These are phyloP conservation scores for Poecile atricapillus DNA, from an alignment of 2,113 vertebrate species.

Conservation along the genomic window DNA sequence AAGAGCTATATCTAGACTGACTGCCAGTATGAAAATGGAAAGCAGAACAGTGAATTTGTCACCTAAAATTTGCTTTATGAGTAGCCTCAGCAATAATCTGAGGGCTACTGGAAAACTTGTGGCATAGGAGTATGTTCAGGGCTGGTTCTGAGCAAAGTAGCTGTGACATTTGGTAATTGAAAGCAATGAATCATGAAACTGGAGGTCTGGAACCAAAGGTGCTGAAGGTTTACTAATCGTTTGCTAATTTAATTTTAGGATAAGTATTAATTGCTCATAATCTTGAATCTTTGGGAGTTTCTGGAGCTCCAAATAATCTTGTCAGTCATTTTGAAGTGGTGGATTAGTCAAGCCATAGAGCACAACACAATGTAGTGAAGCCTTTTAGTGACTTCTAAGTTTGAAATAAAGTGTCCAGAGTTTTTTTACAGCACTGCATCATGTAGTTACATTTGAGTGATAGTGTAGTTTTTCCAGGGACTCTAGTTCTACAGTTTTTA, in stretches of 20 bases:
- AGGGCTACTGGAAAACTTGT: neutral
- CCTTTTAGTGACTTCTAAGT: neutral
- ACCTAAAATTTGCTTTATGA: neutral
- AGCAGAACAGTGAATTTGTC: neutral
- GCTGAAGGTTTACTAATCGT: neutral
- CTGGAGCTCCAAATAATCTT: neutral
- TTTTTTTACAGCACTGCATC: neutral
- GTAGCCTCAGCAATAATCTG: neutral
- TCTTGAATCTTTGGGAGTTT: neutral
- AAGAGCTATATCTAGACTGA: neutral
- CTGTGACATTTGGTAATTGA: slow-evolving; percentile 26
- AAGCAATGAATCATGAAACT: slow-evolving; percentile 34
- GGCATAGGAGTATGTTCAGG: neutral
- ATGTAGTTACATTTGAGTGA: neutral
- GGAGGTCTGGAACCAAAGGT: slow-evolving; percentile 6
- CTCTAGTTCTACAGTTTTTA: neutral
- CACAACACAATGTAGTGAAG: accelerated
- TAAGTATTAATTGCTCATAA: neutral
- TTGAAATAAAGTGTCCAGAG: neutral
- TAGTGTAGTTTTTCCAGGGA: neutral
- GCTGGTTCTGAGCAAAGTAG: neutral
- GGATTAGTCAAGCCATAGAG: neutral
- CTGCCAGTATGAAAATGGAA: neutral
- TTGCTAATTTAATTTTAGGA: slow-evolving; percentile 19
- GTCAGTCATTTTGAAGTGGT: neutral